Conservation (phyloP, 2,888 invertebrate genomes). For the Rhamnusium bicolor region DNA sequence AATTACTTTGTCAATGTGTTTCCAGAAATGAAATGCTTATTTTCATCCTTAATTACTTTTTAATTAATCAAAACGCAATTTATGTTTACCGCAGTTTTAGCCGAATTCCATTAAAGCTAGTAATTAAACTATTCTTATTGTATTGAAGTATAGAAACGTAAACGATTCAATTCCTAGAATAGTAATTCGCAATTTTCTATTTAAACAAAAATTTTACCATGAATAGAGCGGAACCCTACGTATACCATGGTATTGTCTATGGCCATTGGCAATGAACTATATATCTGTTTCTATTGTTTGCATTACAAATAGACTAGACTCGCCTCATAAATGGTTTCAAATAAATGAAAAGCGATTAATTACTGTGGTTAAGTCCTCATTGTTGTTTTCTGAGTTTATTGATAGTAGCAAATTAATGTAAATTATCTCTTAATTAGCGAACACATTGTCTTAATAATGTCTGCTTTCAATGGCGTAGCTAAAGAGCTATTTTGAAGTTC, state of each 20-base stretch:
- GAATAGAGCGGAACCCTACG: background rate
- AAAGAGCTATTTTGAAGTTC: background rate
- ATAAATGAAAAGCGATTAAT: slow-evolving; percentile 34
- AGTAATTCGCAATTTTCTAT: background rate
- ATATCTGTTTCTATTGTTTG: slow-evolving; percentile 18
- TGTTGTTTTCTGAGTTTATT: slow-evolving; percentile 28
- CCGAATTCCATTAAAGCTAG: background rate
- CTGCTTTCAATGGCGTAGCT: slow-evolving; percentile 13
- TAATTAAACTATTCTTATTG: background rate
- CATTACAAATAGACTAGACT: slow-evolving; percentile 3
- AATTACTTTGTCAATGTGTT: too few relatives aligned
- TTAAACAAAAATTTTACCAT: background rate
- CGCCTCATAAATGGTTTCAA: slow-evolving; percentile 19
- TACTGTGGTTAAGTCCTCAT: slow-evolving; percentile 22
- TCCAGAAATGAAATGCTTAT: too few relatives aligned
- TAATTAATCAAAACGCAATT: background rate
- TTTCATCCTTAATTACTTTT: background rate
- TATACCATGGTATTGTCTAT: background rate
- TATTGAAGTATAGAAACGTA: background rate
- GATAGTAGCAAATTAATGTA: slow-evolving; percentile 33
- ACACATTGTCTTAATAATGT: slow-evolving; percentile 27
- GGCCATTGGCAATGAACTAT: slow-evolving; percentile 20
- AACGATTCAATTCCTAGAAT: background rate
- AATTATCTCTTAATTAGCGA: slow-evolving; percentile 31
- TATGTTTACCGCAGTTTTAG: background rate